Conservation (phyloP, 2,113 vertebrate species). For the Engystomops pustulosus region DNA sequence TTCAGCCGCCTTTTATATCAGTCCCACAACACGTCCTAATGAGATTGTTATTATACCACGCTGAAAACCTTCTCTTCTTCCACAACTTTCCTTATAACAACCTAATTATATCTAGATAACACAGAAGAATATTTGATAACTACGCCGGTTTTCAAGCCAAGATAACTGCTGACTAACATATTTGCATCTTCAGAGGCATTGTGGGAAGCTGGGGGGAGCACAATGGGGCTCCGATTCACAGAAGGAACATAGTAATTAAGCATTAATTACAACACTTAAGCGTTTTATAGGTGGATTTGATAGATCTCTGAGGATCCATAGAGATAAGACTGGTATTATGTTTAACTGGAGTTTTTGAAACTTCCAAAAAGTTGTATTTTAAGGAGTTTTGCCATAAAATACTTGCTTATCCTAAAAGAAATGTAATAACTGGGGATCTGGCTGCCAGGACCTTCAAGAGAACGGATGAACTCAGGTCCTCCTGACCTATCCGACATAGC, state of each 20-base stretch:
- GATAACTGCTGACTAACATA: not conserved
- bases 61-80: not conserved
- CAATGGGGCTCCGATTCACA: not conserved
- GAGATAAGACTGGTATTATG: not conserved
- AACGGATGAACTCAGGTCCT: too few relatives aligned
- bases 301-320: not conserved
- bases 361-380: not conserved
- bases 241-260: conserved; percentile 8
- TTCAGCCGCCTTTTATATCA: conserved; percentile 22
- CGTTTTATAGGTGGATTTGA: not conserved
- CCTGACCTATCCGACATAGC: too few relatives aligned
- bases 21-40: conserved; percentile 36
- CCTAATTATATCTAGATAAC: not conserved
- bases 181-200: not conserved
- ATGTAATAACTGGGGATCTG: too few relatives aligned
- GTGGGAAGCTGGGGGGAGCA: not conserved
- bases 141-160: not conserved
- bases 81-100: conserved; percentile 10
- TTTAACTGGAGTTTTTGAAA: not conserved
- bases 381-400: too few relatives aligned
- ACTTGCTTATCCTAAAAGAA: too few relatives aligned
- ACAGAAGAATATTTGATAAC: conserved; percentile 8
- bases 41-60: conserved; percentile 40
- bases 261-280: not conserved
- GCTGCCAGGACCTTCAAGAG: too few relatives aligned